Evolutionary conservation across 2,113 vertebrate genomes (phyloP).

Genomic region (Pygathrix nemaeus): DNA sequence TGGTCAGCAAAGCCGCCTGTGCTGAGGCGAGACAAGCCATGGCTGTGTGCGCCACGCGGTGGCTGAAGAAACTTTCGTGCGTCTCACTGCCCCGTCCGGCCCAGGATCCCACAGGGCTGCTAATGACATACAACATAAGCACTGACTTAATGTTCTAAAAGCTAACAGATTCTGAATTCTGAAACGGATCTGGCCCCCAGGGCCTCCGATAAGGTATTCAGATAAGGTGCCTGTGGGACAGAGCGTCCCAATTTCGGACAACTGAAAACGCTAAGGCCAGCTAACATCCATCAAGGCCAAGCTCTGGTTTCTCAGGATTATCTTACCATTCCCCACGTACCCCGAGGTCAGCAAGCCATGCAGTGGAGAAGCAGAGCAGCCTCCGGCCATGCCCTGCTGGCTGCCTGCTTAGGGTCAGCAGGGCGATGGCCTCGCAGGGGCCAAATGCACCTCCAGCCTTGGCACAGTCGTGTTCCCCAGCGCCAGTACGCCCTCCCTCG

Average conservation of each 20-base stretch:
- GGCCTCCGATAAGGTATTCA: background rate
- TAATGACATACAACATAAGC: conserved; percentile 29
- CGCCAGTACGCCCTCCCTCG: background rate
- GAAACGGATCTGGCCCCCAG: conserved; percentile 28
- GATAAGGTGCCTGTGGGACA: background rate
- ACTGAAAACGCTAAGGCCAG: background rate
- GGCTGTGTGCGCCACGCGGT: rapidly evolving
- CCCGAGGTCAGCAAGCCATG: background rate
- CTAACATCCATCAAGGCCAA: background rate
- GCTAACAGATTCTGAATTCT: background rate
- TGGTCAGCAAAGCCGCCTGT: background rate
- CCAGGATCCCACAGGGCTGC: background rate
- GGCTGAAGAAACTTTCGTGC: background rate
- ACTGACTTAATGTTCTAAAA: background rate
- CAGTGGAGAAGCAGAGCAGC: background rate
- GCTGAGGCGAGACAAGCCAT: rapidly evolving
- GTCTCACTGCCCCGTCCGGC: background rate
- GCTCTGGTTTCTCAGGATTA: background rate
- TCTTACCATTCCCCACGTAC: background rate
- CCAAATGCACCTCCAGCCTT: background rate
- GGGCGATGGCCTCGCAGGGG: background rate
- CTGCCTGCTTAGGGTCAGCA: background rate
- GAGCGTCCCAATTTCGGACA: background rate
- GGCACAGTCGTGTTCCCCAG: background rate
- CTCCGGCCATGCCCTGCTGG: background rate